Evolutionary conservation across 2,888 invertebrate genomes (phyloP).

Genomic region (Diarsia rubi): DNA sequence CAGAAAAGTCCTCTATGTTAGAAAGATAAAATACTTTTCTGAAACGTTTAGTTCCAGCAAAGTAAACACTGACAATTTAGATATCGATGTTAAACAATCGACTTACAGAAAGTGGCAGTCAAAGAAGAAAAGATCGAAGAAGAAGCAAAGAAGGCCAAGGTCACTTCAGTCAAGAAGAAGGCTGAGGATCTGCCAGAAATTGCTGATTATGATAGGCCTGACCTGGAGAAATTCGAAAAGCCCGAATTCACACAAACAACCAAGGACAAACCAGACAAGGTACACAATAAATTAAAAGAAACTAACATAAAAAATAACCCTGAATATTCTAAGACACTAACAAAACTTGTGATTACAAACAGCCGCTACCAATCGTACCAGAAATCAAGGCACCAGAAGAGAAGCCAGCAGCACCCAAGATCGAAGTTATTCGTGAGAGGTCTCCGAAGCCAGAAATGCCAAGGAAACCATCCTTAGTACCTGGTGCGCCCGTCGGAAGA

Average conservation of each 20-base stretch:
- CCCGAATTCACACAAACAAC: conserved; percentile 88
- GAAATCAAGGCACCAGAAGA: conserved; percentile 93
- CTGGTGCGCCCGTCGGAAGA: conserved; percentile 86
- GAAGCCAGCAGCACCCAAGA: conserved; percentile 93
- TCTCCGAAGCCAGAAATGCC: conserved; percentile 92
- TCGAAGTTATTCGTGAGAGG: conserved; percentile 96
- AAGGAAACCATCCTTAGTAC: conserved; percentile 94
- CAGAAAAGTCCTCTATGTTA: not conserved
- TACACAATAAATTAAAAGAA: conserved; percentile 59
- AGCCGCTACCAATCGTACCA: conserved; percentile 89
- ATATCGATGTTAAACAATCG: conserved; percentile 40
- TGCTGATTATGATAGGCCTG: conserved; percentile 94
- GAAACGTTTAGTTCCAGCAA: not conserved
- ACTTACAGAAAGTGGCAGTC: conserved; percentile 87
- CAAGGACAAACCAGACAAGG: conserved; percentile 85
- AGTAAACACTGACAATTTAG: not conserved
- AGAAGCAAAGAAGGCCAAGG: conserved; percentile 87
- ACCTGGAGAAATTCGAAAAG: conserved; percentile 93
- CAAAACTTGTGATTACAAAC: conserved; percentile 40
- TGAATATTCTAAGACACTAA: not conserved
- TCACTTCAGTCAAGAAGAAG: conserved; percentile 88
- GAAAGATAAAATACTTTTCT: not conserved
- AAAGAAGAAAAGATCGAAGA: conserved; percentile 87
- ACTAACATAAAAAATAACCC: not conserved
- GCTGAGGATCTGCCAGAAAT: conserved; percentile 92